phyloP scores from a whole-genome alignment of 1,140 invertebrate genomes.

The Diploscapter pachys region DNA sequence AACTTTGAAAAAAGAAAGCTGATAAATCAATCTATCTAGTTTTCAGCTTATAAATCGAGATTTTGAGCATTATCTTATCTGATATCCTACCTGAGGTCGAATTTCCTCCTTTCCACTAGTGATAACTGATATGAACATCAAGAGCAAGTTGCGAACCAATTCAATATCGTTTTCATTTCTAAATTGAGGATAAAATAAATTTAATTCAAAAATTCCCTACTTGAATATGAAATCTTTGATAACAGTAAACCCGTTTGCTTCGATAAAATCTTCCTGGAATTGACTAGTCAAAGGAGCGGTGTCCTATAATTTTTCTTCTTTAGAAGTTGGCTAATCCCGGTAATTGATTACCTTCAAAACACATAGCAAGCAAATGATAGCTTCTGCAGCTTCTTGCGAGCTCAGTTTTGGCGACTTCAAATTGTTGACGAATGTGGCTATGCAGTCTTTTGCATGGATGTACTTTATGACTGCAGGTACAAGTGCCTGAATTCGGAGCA shows the following conservation, averaged over 20 bases:
- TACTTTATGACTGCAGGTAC: slow-evolving; percentile 87
- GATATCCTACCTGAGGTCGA: slow-evolving; percentile 18
- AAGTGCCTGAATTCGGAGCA: slow-evolving; percentile 70
- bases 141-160: slow-evolving; percentile 43
- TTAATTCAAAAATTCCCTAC: slow-evolving; percentile 8
- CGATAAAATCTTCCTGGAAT: slow-evolving; percentile 88
- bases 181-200: slow-evolving; percentile 2
- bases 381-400: slow-evolving; percentile 68
- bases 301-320: slow-evolving; percentile 60
- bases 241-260: slow-evolving; percentile 88
- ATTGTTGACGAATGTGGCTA: slow-evolving; percentile 92
- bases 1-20: too few relatives aligned
- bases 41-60: too few relatives aligned
- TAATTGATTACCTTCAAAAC: slow-evolving; percentile 72
- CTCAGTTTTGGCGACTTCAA: slow-evolving; percentile 70
- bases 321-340: slow-evolving; percentile 69
- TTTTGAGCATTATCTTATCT: too few relatives aligned
- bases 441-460: slow-evolving; percentile 93
- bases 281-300: slow-evolving; percentile 71
- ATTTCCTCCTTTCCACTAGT: slow-evolving; percentile 49
- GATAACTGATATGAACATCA: slow-evolving; percentile 43
- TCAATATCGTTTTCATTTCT: slow-evolving; percentile 41
- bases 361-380: slow-evolving; percentile 96
- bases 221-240: slow-evolving; percentile 82
- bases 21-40: too few relatives aligned